Percentiles rank a stretch among this genome's conserved stretches.
These are phyloP conservation scores for Marisa cornuarietis DNA, from an alignment of 1,140 invertebrate species.

Conservation along the genomic window DNA sequence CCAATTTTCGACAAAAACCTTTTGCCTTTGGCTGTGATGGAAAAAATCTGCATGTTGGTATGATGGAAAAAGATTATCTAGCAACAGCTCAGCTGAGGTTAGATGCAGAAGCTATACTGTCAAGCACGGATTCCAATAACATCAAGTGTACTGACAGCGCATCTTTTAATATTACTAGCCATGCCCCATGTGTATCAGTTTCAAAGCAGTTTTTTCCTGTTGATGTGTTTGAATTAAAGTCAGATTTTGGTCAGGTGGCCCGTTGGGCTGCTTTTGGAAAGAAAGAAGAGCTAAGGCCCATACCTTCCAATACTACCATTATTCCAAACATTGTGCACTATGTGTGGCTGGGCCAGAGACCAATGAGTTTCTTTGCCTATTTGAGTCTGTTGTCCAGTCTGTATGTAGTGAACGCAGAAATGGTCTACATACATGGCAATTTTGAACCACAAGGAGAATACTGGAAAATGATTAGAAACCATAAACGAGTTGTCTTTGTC, in stretches of 20 bases:
- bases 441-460: slow-evolving; percentile 32
- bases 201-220: slow-evolving; percentile 33
- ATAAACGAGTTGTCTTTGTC: slow-evolving; percentile 34
- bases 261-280: slow-evolving; percentile 38
- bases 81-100: neutral
- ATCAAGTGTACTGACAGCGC: neutral
- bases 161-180: neutral
- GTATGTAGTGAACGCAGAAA: slow-evolving; percentile 39
- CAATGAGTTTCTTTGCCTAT: slow-evolving; percentile 33
- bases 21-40: slow-evolving; percentile 1
- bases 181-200: slow-evolving; percentile 23
- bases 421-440: slow-evolving; percentile 43
- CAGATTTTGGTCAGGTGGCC: slow-evolving; percentile 25
- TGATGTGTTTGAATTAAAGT: slow-evolving; percentile 23
- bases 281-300: slow-evolving; percentile 21
- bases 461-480: slow-evolving; percentile 30
- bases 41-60: neutral
- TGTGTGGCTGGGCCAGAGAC: slow-evolving; percentile 37
- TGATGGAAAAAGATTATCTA: slow-evolving; percentile 16
- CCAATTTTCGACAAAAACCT: neutral
- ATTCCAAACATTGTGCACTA: slow-evolving; percentile 46
- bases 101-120: neutral
- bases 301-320: slow-evolving; percentile 12
- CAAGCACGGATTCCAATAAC: no score
- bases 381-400: slow-evolving; percentile 40